phyloP scores from a whole-genome alignment of 2,113 vertebrate species.

The Trematomus loennbergii region DNA sequence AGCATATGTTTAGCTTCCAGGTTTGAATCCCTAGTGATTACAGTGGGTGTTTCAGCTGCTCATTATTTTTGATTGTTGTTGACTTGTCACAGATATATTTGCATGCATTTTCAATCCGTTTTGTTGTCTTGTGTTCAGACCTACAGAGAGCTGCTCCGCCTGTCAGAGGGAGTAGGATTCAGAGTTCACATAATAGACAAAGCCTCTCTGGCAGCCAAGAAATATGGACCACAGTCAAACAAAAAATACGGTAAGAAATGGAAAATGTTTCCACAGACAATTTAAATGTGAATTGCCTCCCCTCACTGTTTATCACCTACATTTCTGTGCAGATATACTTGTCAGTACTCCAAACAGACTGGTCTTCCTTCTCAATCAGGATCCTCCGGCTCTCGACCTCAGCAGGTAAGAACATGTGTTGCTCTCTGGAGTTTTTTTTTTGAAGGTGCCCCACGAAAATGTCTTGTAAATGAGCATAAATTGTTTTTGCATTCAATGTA shows the following conservation, averaged over 20 bases:
- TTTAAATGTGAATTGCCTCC: neutral
- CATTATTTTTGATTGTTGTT: neutral
- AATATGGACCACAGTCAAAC: slow-evolving; percentile 91
- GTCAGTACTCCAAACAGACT: slow-evolving; percentile 97
- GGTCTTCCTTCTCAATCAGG: slow-evolving; percentile 92
- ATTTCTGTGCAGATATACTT: slow-evolving; percentile 87
- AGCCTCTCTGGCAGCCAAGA: slow-evolving; percentile 91
- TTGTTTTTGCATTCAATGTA: too few species aligned
- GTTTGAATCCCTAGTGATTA: neutral
- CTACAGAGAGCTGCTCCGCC: slow-evolving; percentile 91
- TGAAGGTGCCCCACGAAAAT: neutral
- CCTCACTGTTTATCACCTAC: neutral
- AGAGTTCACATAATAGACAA: slow-evolving; percentile 96
- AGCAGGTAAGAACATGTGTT: slow-evolving; percentile 83
- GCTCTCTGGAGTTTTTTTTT: neutral
- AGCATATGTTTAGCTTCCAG: neutral
- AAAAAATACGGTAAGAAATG: slow-evolving; percentile 90
- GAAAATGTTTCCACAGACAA: neutral
- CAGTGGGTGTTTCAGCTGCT: neutral
- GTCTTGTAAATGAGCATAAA: too few species aligned
- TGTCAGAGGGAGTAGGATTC: slow-evolving; percentile 93
- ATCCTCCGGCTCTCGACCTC: slow-evolving; percentile 93
- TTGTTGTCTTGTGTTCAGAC: slow-evolving; percentile 83
- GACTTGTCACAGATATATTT: neutral
- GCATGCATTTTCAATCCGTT: neutral